Percentiles rank a stretch among this genome's conserved stretches.
phyloP scores from a whole-genome alignment of 2,113 vertebrate species.

The Ailuropoda melanoleuca region DNA sequence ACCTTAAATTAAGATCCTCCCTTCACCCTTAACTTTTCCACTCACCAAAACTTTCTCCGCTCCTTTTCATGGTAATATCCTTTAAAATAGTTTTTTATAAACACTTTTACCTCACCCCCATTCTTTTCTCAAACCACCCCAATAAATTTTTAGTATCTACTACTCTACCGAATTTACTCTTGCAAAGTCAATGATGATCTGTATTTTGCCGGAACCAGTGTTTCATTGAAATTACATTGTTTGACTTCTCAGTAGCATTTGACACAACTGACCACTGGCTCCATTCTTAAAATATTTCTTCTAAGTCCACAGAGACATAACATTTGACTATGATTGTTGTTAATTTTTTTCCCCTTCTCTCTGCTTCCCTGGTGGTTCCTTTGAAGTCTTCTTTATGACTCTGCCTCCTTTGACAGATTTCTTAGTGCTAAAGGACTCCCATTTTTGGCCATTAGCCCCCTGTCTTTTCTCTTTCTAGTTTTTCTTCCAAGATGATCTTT shows the following conservation, averaged over 20 bases:
- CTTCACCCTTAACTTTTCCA: background rate
- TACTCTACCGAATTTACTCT: background rate
- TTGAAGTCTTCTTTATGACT: background rate
- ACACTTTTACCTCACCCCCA: background rate
- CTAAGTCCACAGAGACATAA: background rate
- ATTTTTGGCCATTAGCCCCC: background rate
- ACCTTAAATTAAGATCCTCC: background rate
- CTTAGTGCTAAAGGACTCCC: background rate
- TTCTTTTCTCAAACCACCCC: background rate
- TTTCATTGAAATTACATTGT: background rate
- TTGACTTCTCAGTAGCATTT: background rate
- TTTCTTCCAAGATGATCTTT: background rate
- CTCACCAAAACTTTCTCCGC: background rate
- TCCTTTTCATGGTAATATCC: background rate
- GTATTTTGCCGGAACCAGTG: background rate
- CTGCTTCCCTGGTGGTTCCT: background rate
- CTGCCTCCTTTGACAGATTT: background rate
- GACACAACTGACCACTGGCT: background rate
- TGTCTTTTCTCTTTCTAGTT: background rate
- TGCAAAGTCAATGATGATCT: background rate
- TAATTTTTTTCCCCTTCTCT: background rate
- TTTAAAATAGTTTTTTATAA: background rate
- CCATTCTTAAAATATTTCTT: background rate
- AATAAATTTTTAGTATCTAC: background rate
- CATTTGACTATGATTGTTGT: background rate